A percentile compares a stretch with the other conserved stretches of the same genome.
phyloP scores from a whole-genome alignment of 1,140 invertebrate species.

The Caenorhabditis briggsae region DNA sequence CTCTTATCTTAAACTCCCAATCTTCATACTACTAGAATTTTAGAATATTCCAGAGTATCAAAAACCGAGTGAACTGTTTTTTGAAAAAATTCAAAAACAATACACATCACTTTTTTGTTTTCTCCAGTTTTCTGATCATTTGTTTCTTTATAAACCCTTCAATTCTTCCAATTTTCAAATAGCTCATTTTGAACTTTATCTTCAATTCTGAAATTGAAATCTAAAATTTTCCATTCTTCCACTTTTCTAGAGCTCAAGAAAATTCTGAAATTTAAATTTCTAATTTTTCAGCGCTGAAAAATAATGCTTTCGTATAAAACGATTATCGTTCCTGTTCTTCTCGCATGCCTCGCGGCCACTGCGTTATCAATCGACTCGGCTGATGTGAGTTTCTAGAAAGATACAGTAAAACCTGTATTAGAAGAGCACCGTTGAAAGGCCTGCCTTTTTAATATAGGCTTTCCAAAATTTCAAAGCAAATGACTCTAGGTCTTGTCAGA shows the following conservation, averaged over 20 bases:
- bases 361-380: background rate
- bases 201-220: slow-evolving; percentile 2
- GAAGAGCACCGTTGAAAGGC: too few relatives aligned
- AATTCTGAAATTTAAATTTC: too few relatives aligned
- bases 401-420: background rate
- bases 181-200: background rate
- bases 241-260: too few relatives aligned
- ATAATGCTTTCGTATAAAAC: background rate
- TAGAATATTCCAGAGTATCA: too few relatives aligned
- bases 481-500: too few relatives aligned
- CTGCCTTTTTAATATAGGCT: too few relatives aligned
- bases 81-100: too few relatives aligned
- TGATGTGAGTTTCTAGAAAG: background rate
- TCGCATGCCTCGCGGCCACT: background rate
- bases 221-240: too few relatives aligned
- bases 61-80: too few relatives aligned
- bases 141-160: background rate
- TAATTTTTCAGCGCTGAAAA: background rate
- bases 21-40: too few relatives aligned
- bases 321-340: background rate
- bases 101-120: background rate
- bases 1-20: too few relatives aligned
- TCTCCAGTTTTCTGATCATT: background rate
- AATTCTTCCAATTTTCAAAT: background rate
- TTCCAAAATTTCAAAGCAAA: too few relatives aligned